Conservation (phyloP, 2,888 invertebrate genomes). For the Mesoligia furuncula region DNA sequence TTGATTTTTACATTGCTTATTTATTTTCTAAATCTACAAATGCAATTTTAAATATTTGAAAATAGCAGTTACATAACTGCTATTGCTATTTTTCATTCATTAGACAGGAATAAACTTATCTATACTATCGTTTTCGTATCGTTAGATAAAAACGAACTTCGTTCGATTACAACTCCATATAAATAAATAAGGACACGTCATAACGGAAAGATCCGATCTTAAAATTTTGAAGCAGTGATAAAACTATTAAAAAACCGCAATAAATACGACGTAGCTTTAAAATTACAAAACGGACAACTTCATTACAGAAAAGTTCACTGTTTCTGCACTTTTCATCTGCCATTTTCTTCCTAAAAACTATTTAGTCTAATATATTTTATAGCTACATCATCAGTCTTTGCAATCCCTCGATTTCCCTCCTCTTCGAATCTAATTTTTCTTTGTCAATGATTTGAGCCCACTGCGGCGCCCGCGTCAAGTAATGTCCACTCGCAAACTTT, state of each 20-base stretch:
- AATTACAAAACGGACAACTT: slow-evolving; percentile 5
- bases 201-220: not conserved
- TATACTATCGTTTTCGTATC: not conserved
- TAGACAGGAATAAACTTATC: not conserved
- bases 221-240: not conserved
- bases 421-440: slow-evolving; percentile 76
- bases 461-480: slow-evolving; percentile 73
- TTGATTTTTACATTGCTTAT: slow-evolving; percentile 48
- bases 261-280: slow-evolving; percentile 4
- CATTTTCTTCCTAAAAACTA: slow-evolving; percentile 12
- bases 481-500: slow-evolving; percentile 73
- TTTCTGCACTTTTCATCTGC: not conserved
- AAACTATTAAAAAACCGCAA: not conserved
- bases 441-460: slow-evolving; percentile 73
- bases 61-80: not conserved
- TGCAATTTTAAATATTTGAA: slow-evolving; percentile 4
- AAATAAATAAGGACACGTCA: not conserved
- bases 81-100: not conserved
- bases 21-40: slow-evolving; percentile 31
- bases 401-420: slow-evolving; percentile 78
- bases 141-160: not conserved
- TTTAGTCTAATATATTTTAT: slow-evolving; percentile 6
- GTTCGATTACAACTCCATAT: not conserved
- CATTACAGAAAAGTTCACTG: not conserved
- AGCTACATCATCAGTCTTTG: slow-evolving; percentile 80